These are phyloP conservation scores for Malthinus flaveolus DNA, from an alignment of 2,888 invertebrate genomes.

Conservation along the genomic window DNA sequence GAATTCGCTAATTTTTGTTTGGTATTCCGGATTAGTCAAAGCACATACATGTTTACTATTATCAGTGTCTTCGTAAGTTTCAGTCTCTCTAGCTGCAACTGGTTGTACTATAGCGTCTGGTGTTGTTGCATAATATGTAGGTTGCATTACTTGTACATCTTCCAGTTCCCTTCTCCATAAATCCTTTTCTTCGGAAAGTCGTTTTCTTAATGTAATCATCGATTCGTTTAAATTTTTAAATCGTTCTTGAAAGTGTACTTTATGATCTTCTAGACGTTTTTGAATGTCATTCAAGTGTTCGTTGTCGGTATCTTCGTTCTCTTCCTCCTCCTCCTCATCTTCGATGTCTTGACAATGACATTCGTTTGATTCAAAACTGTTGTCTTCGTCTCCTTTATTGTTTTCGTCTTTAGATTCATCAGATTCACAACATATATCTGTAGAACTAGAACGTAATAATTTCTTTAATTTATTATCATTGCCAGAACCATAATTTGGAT, in stretches of 20 bases:
- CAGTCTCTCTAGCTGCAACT: conserved; percentile 17
- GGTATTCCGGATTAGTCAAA: conserved; percentile 43
- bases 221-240: conserved; percentile 42
- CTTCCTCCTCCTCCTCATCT: conserved; percentile 34
- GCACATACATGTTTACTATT: conserved; percentile 35
- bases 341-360: background rate
- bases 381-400: background rate
- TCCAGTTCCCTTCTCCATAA: conserved; percentile 50
- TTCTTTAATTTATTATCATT: background rate
- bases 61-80: background rate
- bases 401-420: background rate
- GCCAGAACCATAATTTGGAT: background rate
- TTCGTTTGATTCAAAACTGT: background rate
- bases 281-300: conserved; percentile 30
- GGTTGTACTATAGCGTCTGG: conserved; percentile 35
- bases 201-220: conserved; percentile 42
- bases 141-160: conserved; percentile 27
- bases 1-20: conserved; percentile 44
- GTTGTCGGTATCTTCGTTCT: too few relatives aligned
- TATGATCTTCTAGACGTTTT: conserved; percentile 25
- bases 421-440: background rate
- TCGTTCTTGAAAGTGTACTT: conserved; percentile 42
- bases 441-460: background rate
- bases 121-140: conserved; percentile 7
- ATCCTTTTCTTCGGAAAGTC: conserved; percentile 44